A percentile compares a stretch with the other conserved stretches of the same genome.
Evolutionary conservation across 2,797 vertebrate genomes (phyloP).

Genomic region (Pelobates cultripes): DNA sequence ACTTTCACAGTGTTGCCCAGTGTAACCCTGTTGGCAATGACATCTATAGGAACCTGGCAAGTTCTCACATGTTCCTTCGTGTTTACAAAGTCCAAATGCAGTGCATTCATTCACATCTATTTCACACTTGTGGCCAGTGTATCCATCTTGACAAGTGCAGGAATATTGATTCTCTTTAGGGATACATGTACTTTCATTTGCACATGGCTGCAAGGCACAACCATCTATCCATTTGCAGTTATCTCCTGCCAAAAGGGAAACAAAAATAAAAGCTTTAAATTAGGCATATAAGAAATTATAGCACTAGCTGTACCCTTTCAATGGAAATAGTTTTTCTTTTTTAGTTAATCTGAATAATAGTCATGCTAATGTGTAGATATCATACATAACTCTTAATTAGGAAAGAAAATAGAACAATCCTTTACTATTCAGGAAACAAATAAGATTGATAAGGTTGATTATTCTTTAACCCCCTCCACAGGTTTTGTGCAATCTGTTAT

Average conservation of each 20-base stretch:
- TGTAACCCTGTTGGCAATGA: conserved; percentile 54
- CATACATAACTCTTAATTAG: too few relatives aligned
- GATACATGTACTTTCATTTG: conserved; percentile 62
- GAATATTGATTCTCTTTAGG: conserved; percentile 63
- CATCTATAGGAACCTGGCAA: conserved; percentile 64
- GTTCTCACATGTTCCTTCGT: conserved; percentile 60
- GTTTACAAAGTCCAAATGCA: conserved; percentile 53
- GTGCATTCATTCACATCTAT: conserved; percentile 61
- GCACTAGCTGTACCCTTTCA: too few relatives aligned
- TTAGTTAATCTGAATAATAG: too few relatives aligned
- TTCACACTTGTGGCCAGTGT: conserved; percentile 61
- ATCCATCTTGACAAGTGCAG: conserved; percentile 62
- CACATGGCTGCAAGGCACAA: conserved; percentile 64
- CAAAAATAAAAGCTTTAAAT: neutral
- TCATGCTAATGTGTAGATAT: too few relatives aligned
- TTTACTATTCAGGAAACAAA: too few relatives aligned
- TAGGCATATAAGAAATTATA: neutral
- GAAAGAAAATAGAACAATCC: too few relatives aligned
- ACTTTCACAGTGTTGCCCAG: conserved; percentile 56
- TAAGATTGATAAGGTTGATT: too few relatives aligned
- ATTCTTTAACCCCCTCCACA: too few relatives aligned
- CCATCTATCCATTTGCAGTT: conserved; percentile 60
- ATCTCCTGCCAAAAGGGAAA: conserved; percentile 56
- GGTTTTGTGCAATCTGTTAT: too few relatives aligned
- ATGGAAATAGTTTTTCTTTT: too few relatives aligned